Percentiles rank a stretch among this genome's conserved stretches.
phyloP scores from a whole-genome alignment of 2,113 vertebrate genomes.

The Megaceryle torquata region DNA sequence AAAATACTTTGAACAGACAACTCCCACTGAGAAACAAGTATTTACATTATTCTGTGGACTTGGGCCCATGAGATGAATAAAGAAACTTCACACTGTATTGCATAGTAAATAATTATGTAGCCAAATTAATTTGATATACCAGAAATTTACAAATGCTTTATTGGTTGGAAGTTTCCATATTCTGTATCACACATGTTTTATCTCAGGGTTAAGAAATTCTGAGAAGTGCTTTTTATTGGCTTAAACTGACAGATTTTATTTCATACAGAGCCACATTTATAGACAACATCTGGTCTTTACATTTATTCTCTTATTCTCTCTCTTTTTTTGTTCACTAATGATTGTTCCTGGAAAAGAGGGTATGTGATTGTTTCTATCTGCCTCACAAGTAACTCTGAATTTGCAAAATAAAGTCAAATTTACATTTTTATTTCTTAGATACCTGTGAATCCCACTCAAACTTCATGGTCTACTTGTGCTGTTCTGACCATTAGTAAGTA shows the following conservation, averaged over 20 bases:
- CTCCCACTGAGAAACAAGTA: constrained; percentile 38
- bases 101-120: not conserved
- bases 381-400: not conserved
- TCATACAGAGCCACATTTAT: constrained; percentile 28
- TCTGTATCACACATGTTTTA: constrained; percentile 32
- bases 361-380: not conserved
- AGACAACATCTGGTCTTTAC: constrained; percentile 35
- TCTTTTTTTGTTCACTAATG: not conserved
- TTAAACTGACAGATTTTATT: constrained; percentile 36
- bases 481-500: not conserved
- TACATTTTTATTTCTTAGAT: not conserved
- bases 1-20: constrained; percentile 40
- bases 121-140: constrained; percentile 13
- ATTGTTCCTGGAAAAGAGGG: not conserved
- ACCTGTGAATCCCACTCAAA: not conserved
- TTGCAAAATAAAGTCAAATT: not conserved
- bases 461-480: not conserved
- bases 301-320: not conserved
- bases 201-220: constrained; percentile 44
- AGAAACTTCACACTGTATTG: not conserved
- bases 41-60: not conserved
- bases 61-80: constrained; percentile 5
- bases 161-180: not conserved
- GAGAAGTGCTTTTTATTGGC: constrained; percentile 46
- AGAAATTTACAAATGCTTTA: not conserved